Evolutionary conservation across 1,140 invertebrate genomes (phyloP).

Genomic region (Ceratosolen fusciceps): DNA sequence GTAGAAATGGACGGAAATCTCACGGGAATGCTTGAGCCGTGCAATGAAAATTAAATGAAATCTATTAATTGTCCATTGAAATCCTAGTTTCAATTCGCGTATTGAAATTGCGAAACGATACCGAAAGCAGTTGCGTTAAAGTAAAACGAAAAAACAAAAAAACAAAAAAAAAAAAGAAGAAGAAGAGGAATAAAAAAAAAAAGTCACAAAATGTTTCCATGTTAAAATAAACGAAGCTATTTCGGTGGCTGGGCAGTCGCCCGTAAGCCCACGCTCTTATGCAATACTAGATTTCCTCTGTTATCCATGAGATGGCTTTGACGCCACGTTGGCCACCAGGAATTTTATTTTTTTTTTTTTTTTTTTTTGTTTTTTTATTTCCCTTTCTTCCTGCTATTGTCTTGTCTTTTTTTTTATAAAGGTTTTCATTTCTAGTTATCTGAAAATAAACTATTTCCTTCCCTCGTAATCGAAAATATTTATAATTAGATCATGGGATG

Average conservation of each 20-base stretch:
- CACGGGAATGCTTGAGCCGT: too few relatives aligned
- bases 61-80: neutral
- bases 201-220: constrained; percentile 63
- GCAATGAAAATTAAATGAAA: too few relatives aligned
- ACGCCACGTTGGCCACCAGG: constrained; percentile 16
- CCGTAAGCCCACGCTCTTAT: constrained; percentile 56
- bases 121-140: constrained; percentile 53
- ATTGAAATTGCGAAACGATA: constrained; percentile 14
- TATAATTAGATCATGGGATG: too few relatives aligned
- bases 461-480: too few relatives aligned
- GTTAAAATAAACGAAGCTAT: constrained; percentile 70
- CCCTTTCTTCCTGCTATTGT: too few relatives aligned
- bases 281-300: constrained; percentile 45
- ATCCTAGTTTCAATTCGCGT: constrained; percentile 9
- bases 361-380: too few relatives aligned
- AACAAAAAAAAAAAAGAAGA: too few relatives aligned
- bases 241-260: constrained; percentile 68
- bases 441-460: too few relatives aligned
- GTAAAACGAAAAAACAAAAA: too few relatives aligned
- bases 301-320: constrained; percentile 41
- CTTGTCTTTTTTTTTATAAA: too few relatives aligned
- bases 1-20: neutral
- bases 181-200: too few relatives aligned
- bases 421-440: too few relatives aligned
- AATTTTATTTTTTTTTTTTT: constrained; percentile 45